These are phyloP conservation scores for Erythrolamprus reginae DNA, from an alignment of 2,113 vertebrate species.

Conservation along the genomic window DNA sequence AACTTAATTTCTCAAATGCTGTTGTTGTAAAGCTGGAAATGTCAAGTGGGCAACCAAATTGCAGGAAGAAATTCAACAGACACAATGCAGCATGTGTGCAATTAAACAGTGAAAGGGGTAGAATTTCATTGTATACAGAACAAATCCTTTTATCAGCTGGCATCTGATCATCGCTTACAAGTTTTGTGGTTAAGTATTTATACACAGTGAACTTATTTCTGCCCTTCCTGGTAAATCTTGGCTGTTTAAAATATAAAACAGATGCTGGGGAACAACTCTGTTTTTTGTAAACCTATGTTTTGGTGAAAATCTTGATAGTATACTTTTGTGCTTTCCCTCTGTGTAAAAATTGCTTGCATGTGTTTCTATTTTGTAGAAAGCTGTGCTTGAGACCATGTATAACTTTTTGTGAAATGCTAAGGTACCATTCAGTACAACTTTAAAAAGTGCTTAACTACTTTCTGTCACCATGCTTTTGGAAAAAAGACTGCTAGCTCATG, in stretches of 20 bases:
- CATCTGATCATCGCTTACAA: conserved; percentile 25
- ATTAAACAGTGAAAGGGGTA: conserved; percentile 28
- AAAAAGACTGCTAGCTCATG: not conserved
- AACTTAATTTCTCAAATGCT: conserved; percentile 32
- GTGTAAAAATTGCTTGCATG: not conserved
- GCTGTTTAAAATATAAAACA: not conserved
- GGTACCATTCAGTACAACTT: not conserved
- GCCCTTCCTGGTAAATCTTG: not conserved
- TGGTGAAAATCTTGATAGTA: not conserved
- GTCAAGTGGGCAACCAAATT: conserved; percentile 39
- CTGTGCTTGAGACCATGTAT: not conserved
- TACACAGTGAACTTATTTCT: not conserved
- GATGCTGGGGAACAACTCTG: not conserved
- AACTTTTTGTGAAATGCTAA: not conserved
- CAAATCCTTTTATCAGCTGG: conserved; percentile 29
- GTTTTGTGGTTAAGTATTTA: conserved; percentile 19
- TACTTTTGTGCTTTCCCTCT: not conserved
- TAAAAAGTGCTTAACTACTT: not conserved
- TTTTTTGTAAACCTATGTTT: not conserved
- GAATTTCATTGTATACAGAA: conserved; percentile 45
- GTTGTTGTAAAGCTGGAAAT: conserved; percentile 36
- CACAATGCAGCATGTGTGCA: conserved; percentile 45
- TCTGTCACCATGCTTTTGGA: not conserved
- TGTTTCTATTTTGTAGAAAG: not conserved
- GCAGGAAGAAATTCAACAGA: conserved; percentile 35